Percentiles rank a stretch among this genome's conserved stretches.
These are phyloP conservation scores for Phymatocera aterrima DNA, from an alignment of 2,888 invertebrate genomes.

Conservation along the genomic window DNA sequence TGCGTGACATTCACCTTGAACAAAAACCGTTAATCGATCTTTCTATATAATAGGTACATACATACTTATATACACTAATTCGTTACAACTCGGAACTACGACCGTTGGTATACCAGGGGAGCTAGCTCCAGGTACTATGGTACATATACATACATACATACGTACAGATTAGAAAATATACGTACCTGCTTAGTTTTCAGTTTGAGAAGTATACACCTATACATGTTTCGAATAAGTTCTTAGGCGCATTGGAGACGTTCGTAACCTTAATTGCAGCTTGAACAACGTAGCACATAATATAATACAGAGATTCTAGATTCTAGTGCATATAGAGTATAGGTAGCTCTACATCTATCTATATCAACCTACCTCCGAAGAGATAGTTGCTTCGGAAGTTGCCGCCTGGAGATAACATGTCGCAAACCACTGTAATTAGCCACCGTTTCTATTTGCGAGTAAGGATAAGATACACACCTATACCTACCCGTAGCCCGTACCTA, in stretches of 20 bases:
- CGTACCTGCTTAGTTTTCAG: not conserved
- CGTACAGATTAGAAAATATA: too few relatives aligned
- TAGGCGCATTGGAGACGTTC: not conserved
- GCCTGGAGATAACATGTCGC: constrained; percentile 33
- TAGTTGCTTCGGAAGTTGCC: constrained; percentile 38
- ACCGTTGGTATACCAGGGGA: constrained; percentile 3
- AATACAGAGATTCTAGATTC: constrained; percentile 29
- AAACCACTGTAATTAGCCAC: constrained; percentile 27
- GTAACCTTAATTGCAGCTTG: constrained; percentile 30
- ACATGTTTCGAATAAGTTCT: not conserved
- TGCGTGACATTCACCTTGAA: constrained; percentile 39
- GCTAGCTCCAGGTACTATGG: not conserved
- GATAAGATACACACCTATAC: constrained; percentile 29
- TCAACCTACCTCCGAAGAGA: constrained; percentile 2
- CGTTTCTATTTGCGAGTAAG: constrained; percentile 39
- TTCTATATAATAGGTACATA: too few relatives aligned
- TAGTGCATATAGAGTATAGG: not conserved
- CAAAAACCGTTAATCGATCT: constrained; percentile 42
- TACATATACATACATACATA: not conserved
- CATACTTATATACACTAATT: constrained; percentile 7
- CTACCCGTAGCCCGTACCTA: too few relatives aligned
- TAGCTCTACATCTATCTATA: not conserved
- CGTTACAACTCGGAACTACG: constrained; percentile 7
- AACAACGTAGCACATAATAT: not conserved
- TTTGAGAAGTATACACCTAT: not conserved